Conservation (phyloP, 2,797 vertebrate genomes). For the Todus mexicanus region DNA sequence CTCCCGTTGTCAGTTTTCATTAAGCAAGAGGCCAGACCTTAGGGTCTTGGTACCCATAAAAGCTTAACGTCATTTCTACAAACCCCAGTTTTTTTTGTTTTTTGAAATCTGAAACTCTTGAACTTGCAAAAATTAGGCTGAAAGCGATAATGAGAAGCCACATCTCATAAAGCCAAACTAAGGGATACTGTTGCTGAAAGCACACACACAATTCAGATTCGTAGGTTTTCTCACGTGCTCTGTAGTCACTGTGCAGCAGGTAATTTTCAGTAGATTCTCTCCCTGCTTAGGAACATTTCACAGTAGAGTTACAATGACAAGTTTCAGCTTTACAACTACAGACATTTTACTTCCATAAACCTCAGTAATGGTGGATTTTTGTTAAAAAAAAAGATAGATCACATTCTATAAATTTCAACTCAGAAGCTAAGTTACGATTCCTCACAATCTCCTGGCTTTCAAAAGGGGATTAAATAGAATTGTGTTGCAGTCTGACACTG, state of each 20-base stretch:
- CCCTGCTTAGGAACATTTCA: neutral
- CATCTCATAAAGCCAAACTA: neutral
- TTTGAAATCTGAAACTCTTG: neutral
- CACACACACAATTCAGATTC: neutral
- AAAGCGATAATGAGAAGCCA: neutral
- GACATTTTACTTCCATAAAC: neutral
- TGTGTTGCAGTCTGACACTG: neutral
- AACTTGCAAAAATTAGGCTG: neutral
- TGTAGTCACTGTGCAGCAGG: neutral
- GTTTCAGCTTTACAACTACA: neutral
- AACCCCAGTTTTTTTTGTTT: rapidly evolving
- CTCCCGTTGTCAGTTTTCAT: neutral
- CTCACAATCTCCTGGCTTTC: neutral
- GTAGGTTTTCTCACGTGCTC: neutral
- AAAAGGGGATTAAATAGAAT: neutral
- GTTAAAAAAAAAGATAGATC: neutral
- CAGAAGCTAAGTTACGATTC: neutral
- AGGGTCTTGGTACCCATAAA: neutral
- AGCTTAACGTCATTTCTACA: neutral
- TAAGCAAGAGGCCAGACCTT: neutral
- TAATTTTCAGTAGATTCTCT: neutral
- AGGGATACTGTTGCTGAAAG: neutral
- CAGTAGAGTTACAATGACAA: neutral
- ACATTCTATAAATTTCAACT: neutral
- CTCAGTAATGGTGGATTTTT: neutral